Conservation (phyloP, 2,797 vertebrate genomes). For the Aphelocoma californica region DNA sequence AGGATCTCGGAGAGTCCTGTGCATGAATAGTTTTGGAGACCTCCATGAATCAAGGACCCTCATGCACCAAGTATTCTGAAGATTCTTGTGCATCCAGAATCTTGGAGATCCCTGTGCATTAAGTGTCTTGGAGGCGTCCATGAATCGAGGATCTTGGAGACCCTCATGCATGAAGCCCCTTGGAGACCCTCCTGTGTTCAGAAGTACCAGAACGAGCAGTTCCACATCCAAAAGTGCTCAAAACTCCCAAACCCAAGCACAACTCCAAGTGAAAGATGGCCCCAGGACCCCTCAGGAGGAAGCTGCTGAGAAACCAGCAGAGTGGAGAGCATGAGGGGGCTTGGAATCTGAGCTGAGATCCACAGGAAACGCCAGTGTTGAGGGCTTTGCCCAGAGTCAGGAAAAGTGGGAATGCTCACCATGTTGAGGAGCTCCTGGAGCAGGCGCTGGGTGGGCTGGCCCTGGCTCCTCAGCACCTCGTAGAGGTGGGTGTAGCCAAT, state of each 20-base stretch:
- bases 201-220: neutral
- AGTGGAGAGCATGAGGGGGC: neutral
- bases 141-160: fast-evolving
- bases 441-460: conserved; percentile 87
- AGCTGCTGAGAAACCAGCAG: neutral
- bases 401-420: conserved; percentile 71
- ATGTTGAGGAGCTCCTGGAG: conserved; percentile 96
- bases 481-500: conserved; percentile 93
- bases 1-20: neutral
- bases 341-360: neutral
- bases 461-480: conserved; percentile 92
- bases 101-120: neutral
- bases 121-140: neutral
- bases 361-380: fast-evolving
- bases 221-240: neutral
- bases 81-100: neutral
- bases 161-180: neutral
- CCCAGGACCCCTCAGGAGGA: neutral
- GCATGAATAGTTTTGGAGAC: neutral
- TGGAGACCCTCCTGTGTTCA: neutral
- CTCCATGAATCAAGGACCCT: neutral
- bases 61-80: fast-evolving
- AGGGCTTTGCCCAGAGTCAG: fast-evolving
- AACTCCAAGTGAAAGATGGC: neutral
- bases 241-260: neutral